Evolutionary conservation across 2,888 invertebrate species (phyloP), one percentile per base, ranked within the genome.

Genomic region (Boloria selene): DNA sequence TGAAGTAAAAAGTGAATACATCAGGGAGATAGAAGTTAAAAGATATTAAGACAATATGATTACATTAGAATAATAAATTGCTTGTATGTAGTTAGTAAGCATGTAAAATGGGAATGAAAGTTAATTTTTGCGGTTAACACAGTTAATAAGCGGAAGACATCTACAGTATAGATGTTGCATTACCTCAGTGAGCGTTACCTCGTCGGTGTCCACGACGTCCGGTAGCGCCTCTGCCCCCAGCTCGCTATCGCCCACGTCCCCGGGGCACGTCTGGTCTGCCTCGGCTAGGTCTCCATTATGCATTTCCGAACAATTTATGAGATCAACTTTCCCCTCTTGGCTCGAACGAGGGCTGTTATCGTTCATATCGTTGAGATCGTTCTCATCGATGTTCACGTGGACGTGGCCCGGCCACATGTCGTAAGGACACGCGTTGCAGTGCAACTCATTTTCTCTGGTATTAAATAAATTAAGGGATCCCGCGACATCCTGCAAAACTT

Each of bases 221-320:
- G 93, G 93, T 49, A 92, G 80, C 52, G 82, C 80, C 52, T 87
- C 90, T 0, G 83, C 80, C 65, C 81, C 81, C 16, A 71, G 75
- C 42, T 74, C 79, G 49, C 65, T 77, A 18, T 84, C 85, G 17
- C 77, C 81, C 18, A 72, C 73, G n/a, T 87, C 90, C 4, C 79
- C 69, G 58, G 88, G 93, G 73, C 95, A 93, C 61, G 95, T 95
- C 83, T 96, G 96, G 87, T 96, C 96, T 13, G 96, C 96, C 84
- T 96, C 96, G 0, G 96, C 96, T 72, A 96, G 86, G 78, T 96
- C 96, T 31, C 95, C 96, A 79, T 96, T 95, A 70, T 94, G 93
- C 80, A 93, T 93, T 73, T 93, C 93, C 18, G 90, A 88, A 75
- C 89, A 89, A 72, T 89, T 86, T 31, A 91, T 84, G 65, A 92